Evolutionary conservation across 2,888 invertebrate species (phyloP).

Genomic region (Scelioninae gen. 2): DNA sequence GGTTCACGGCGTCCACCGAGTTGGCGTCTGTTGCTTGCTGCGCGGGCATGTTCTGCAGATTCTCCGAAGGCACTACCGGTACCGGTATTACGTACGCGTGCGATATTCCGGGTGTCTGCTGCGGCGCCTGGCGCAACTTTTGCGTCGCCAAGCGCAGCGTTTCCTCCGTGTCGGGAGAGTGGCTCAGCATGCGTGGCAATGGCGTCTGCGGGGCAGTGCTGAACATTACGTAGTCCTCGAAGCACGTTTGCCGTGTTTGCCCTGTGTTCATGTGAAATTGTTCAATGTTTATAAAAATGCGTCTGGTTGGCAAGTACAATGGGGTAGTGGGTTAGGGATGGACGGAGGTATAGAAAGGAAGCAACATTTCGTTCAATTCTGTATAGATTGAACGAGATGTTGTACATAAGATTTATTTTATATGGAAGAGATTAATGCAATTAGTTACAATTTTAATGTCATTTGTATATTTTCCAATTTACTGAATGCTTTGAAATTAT

Average conservation of each 20-base stretch:
- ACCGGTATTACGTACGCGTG: constrained; percentile 74
- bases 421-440: no score
- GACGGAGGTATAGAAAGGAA: no score
- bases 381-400: no score
- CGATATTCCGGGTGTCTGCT: constrained; percentile 66
- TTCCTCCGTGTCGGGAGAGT: constrained; percentile 73
- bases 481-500: no score
- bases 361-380: no score
- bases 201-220: constrained; percentile 72
- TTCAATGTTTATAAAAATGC: background rate
- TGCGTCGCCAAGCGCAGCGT: constrained; percentile 73
- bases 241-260: constrained; percentile 70
- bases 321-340: no score
- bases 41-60: constrained; percentile 66
- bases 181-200: constrained; percentile 69
- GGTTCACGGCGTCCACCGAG: constrained; percentile 56
- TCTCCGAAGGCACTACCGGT: constrained; percentile 73
- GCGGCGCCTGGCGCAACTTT: constrained; percentile 69
- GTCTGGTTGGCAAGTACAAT: no score
- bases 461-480: no score
- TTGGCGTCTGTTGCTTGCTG: constrained; percentile 53
- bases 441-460: no score
- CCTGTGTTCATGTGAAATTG: constrained; percentile 58
- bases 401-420: no score
- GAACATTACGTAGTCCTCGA: constrained; percentile 73